These are phyloP conservation scores for Torymus aiolomorphi DNA, from an alignment of 2,888 invertebrate species.

Conservation along the genomic window DNA sequence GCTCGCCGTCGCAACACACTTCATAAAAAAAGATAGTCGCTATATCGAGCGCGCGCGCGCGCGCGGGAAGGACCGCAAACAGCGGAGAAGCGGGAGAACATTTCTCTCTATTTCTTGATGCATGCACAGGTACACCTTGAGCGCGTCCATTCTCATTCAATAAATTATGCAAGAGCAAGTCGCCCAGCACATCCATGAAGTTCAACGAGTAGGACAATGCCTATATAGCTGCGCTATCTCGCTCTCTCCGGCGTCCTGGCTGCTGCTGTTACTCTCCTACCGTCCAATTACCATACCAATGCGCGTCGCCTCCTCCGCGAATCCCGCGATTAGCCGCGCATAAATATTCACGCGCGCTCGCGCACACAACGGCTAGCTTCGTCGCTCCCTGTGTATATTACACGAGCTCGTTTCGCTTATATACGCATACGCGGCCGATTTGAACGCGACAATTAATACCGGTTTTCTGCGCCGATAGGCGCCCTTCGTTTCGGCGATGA, in stretches of 20 bases:
- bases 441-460: constrained; percentile 42
- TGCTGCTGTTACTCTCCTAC: not conserved
- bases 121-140: constrained; percentile 27
- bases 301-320: constrained; percentile 1
- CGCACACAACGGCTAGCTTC: constrained; percentile 14
- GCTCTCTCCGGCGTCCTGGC: not conserved
- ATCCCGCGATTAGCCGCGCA: constrained; percentile 46
- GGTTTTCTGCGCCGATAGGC: constrained; percentile 7
- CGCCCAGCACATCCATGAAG: constrained; percentile 3
- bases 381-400: not conserved
- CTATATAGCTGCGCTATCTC: not conserved
- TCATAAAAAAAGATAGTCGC: too few species aligned
- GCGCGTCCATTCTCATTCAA: not conserved
- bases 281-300: constrained; percentile 29
- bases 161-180: constrained; percentile 36
- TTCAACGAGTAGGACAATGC: constrained; percentile 40
- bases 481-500: not conserved
- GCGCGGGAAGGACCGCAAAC: constrained; percentile 21
- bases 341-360: constrained; percentile 36
- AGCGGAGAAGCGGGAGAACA: not conserved
- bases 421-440: too few species aligned
- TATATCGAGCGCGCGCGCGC: too few species aligned
- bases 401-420: not conserved
- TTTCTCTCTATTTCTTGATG: too few species aligned
- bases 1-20: too few species aligned